Evolutionary conservation across 1,140 invertebrate genomes (phyloP), one percentile per base, ranked within the genome.

Genomic region (Drosophila rufa): DNA sequence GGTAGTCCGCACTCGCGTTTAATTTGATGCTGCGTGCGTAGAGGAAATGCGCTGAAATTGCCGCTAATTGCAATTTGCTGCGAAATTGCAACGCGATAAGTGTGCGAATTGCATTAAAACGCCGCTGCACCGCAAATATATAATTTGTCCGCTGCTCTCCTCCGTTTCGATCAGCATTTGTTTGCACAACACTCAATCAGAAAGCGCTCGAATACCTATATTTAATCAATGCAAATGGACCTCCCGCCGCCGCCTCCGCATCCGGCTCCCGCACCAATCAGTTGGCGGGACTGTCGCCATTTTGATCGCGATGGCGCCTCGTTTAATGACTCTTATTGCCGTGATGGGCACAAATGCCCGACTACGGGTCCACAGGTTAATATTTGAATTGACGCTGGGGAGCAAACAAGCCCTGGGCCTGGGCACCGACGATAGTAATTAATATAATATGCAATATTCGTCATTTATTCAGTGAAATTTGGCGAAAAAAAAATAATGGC

Each of bases 11-110:
- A 38, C 43, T 67, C 33, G 22, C 45, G 61, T 79, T 70, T 82
- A 64, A 82, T 75, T 78, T 62, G 40, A 57, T 64, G 71, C 46
- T 64, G 59, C 53, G 42, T 64, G 45, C 42, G 67, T 79, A 56
- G 33, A 55, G 62, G 61, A 85, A 85, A 76, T 89, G 61, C 65
- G 67, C 61, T 80, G 71, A 67, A 86, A 87, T 87, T 78, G 84
- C 53, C 80, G 69, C 74, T 84, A 89, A 89, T 89, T 89, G 84
- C 78, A 90, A 80, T 79, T 86, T 67, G 75, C 68, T 74, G 77
- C 22, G 48, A 80, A 84, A 73, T 73, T 79, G 51, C 64, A 70
- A 66, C 67, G 77, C 77, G 61, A 80, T 84, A 47, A 65, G 56
- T 47, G 56, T 47, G 45, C 40, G 67, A 79, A 84, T 84, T 84